phyloP scores from a whole-genome alignment of 1,140 invertebrate genomes.

The Steinernema feltiae region DNA sequence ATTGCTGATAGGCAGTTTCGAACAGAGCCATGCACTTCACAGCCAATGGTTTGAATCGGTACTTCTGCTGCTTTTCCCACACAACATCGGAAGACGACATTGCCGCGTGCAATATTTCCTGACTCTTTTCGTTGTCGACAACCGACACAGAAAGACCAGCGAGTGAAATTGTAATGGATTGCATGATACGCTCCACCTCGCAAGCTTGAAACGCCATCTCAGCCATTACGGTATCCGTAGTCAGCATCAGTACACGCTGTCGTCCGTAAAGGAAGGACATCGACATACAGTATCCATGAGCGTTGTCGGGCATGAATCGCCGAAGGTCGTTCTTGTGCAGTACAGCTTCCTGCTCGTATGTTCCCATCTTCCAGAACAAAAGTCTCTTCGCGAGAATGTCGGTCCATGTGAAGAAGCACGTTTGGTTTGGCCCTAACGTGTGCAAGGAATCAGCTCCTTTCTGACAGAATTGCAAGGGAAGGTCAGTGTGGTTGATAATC shows the following conservation, averaged over 20 bases:
- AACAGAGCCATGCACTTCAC: conserved; percentile 66
- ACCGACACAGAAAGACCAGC: conserved; percentile 85
- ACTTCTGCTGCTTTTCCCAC: conserved; percentile 70
- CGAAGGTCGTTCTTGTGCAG: conserved; percentile 37
- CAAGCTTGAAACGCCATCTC: conserved; percentile 67
- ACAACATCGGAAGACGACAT: conserved; percentile 79
- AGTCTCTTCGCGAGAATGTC: conserved; percentile 35
- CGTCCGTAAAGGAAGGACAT: conserved; percentile 76
- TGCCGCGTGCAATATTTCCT: conserved; percentile 78
- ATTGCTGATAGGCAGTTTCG: conserved; percentile 78
- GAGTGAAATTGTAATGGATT: conserved; percentile 66
- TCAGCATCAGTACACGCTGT: conserved; percentile 83
- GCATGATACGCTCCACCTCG: conserved; percentile 37
- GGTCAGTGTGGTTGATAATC: conserved; percentile 74
- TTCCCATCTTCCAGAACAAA: conserved; percentile 45
- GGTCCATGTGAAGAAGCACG: conserved; percentile 26
- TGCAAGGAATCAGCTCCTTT: conserved; percentile 35
- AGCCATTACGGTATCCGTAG: conserved; percentile 69
- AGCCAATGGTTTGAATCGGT: conserved; percentile 69
- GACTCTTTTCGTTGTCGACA: conserved; percentile 73
- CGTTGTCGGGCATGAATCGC: conserved; percentile 55
- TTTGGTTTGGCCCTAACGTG: conserved; percentile 29
- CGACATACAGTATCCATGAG: conserved; percentile 71
- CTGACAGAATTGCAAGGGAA: conserved; percentile 38
- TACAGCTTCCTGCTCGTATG: conserved; percentile 32